Evolutionary conservation across 2,888 invertebrate genomes (phyloP).

Genomic region (Lepidochrysops patricia): DNA sequence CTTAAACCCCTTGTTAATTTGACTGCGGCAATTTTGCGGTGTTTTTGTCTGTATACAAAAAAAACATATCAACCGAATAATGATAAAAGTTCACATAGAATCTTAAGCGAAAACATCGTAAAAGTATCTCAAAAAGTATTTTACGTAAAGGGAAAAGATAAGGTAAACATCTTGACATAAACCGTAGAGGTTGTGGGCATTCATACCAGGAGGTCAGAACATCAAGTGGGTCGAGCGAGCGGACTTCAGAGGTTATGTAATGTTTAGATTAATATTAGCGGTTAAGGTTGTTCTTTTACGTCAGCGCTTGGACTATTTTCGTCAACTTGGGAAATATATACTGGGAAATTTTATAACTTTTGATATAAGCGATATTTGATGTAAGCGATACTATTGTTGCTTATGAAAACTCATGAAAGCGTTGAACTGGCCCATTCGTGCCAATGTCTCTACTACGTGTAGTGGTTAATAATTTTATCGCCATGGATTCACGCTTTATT

Average conservation of each 20-base stretch:
- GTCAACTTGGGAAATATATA: no score
- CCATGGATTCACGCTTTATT: no score
- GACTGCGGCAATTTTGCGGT: background rate
- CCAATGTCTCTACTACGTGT: no score
- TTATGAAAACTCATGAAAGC: no score
- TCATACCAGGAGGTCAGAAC: slow-evolving; percentile 21
- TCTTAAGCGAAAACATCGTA: background rate
- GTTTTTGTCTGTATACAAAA: background rate
- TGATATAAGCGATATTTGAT: no score
- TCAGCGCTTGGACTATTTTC: slow-evolving; percentile 7
- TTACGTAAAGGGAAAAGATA: slow-evolving; percentile 6
- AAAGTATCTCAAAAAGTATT: slow-evolving; percentile 8
- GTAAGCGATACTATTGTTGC: no score
- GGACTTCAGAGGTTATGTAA: slow-evolving; percentile 21
- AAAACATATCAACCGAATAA: background rate
- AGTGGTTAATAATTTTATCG: no score
- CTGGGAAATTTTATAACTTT: no score
- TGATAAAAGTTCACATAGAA: background rate
- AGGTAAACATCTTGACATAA: slow-evolving; percentile 21
- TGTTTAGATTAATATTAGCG: slow-evolving; percentile 10
- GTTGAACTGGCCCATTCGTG: no score
- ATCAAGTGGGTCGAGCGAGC: slow-evolving; percentile 26
- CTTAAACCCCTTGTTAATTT: background rate
- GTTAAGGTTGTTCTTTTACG: slow-evolving; percentile 13
- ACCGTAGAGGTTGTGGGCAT: slow-evolving; percentile 17